Evolutionary conservation across 1,140 invertebrate species (phyloP).

Genomic region (Arion vulgaris): DNA sequence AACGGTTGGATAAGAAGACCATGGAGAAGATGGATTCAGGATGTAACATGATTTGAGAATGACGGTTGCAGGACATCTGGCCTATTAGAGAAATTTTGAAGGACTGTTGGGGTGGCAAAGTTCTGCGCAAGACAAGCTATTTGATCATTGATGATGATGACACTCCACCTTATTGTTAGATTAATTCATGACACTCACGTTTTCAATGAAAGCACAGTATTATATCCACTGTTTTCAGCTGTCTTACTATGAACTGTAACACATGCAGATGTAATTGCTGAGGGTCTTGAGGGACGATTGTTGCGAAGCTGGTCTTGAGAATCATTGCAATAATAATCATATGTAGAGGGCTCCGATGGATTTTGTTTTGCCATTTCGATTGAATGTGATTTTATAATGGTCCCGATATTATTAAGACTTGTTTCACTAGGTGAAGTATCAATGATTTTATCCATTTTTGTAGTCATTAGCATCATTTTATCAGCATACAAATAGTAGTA

Average conservation of each 20-base stretch:
- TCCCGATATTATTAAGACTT: neutral
- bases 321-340: neutral
- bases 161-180: too few relatives aligned
- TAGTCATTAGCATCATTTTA: too few relatives aligned
- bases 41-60: too few relatives aligned
- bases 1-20: too few relatives aligned
- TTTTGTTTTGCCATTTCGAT: neutral
- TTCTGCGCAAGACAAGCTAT: too few relatives aligned
- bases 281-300: slow-evolving; percentile 25
- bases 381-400: neutral
- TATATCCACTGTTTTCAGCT: neutral
- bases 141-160: too few relatives aligned
- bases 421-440: neutral
- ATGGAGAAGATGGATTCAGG: too few relatives aligned
- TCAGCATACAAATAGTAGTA: too few relatives aligned
- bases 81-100: too few relatives aligned
- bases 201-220: neutral
- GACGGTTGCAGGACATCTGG: too few relatives aligned
- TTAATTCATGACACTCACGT: slow-evolving; percentile 13
- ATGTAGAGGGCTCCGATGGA: neutral
- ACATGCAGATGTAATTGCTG: neutral
- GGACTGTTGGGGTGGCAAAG: too few relatives aligned
- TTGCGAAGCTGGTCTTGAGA: slow-evolving; percentile 2
- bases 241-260: neutral
- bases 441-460: neutral